Conservation (phyloP, 1,140 invertebrate species). For the Cydia fagiglandana region DNA sequence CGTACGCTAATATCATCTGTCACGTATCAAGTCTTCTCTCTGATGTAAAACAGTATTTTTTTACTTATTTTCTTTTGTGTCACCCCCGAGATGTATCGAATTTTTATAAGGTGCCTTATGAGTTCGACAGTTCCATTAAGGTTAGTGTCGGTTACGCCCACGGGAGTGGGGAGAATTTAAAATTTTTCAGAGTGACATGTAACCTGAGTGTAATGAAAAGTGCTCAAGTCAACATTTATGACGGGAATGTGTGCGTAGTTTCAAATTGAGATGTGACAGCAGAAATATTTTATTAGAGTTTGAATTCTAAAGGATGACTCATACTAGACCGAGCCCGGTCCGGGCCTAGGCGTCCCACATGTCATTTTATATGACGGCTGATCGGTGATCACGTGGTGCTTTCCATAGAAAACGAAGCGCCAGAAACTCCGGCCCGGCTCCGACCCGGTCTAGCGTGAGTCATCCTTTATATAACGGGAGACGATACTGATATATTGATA, state of each 20-base stretch:
- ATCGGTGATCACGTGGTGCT: too few species aligned
- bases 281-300: background rate
- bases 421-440: too few species aligned
- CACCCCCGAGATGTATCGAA: conserved; percentile 23
- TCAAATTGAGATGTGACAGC: background rate
- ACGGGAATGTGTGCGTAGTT: background rate
- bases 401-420: too few species aligned
- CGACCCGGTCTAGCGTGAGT: too few species aligned
- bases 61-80: conserved; percentile 28
- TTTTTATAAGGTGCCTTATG: conserved; percentile 23
- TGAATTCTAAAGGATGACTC: too few species aligned
- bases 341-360: too few species aligned
- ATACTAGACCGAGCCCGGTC: too few species aligned
- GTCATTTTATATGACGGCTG: too few species aligned
- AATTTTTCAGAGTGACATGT: conserved; percentile 23
- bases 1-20: conserved; percentile 22
- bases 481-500: too few species aligned
- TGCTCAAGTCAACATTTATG: background rate
- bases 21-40: conserved; percentile 18
- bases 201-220: conserved; percentile 28
- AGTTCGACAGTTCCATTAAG: conserved; percentile 29
- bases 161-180: conserved; percentile 15
- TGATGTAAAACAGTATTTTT: conserved; percentile 29
- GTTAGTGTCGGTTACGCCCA: conserved; percentile 4
- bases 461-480: too few species aligned